Base-by-base conservation (phyloP, 1,140 invertebrate genomes). In the Heliconius nattereri region DNA sequence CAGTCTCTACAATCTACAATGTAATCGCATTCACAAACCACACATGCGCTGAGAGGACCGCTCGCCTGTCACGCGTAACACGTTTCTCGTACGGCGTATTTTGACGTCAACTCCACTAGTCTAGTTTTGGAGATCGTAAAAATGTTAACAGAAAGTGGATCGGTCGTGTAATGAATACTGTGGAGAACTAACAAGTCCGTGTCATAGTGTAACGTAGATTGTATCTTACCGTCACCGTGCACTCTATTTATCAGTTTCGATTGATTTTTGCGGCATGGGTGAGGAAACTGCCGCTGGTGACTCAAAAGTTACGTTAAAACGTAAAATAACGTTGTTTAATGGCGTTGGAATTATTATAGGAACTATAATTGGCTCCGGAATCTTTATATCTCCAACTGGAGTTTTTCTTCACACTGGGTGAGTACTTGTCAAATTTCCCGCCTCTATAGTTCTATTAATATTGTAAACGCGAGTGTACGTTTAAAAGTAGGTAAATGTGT, bases 291-390 rank as follows among this genome's bases (percentile, higher is more conserved):
- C 85, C 81, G 89, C 83, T 45, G 26, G 60, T 66, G 92, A 92
- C 80, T 92, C 89, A 73, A 95, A 96, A 90, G 96, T 97, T 78
- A 96, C 96, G 83, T 90, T 98, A 78, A 97, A 98, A 94, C 95
- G 97, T 71, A 98, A 97, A 94, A 97, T 98, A 82, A 98, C 97
- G 7, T 94, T 98, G 13, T 94, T 97, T 84, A 98, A 98, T 94
- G 98, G 98, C 71, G 97, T 98, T n/a, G 97, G 96, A n/a, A 96
- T 98, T 73, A 98, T 98, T 83, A 96, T 98, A 57, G 97, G 97
- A 9, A 97, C 97, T 29, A 98, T 98, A 85, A 97, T 98, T 80
- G 97, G 97, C 19, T 97, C 97, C 52, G 97, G 97, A 72, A 98
- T 98, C 81, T 98, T 98, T 90, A 96, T 98, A 83, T 96, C 97